These are phyloP conservation scores for Oscarella lobularis DNA, from an alignment of 37 sponge, comb jelly and placozoan genomes.

Conservation along the genomic window DNA sequence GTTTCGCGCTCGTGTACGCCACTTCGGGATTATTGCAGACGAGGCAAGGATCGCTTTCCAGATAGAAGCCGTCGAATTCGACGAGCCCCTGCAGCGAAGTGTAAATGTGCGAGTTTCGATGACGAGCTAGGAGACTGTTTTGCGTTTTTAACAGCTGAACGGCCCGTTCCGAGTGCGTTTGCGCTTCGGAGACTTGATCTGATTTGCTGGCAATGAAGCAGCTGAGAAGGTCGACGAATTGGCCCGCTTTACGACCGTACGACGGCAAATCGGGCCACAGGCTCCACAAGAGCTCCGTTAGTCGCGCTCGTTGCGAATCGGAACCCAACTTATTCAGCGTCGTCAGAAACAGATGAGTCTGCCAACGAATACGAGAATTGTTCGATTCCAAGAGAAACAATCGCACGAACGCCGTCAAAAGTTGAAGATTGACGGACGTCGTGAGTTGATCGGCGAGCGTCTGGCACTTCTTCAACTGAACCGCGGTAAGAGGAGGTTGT, in stretches of 20 bases:
- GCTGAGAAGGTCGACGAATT: slow-evolving; percentile 87
- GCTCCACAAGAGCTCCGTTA: slow-evolving; percentile 55
- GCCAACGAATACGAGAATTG: slow-evolving; percentile 53
- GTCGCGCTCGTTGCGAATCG: slow-evolving; percentile 13
- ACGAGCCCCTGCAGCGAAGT: slow-evolving; percentile 49
- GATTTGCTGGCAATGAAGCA: slow-evolving; percentile 32
- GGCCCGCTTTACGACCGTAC: slow-evolving; percentile 66
- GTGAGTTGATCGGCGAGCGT: slow-evolving; percentile 31
- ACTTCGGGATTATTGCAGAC: slow-evolving; percentile 90
- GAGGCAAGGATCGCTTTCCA: slow-evolving; percentile 89
- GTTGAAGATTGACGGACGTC: slow-evolving; percentile 13
- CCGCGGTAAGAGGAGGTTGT: neutral
- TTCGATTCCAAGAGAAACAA: slow-evolving; percentile 63
- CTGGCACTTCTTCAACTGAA: slow-evolving; percentile 8
- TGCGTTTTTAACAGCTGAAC: slow-evolving; percentile 45
- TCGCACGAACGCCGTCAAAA: slow-evolving; percentile 23
- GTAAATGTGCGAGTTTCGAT: slow-evolving; percentile 80
- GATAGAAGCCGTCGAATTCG: slow-evolving; percentile 85
- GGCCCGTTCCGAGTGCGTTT: slow-evolving; percentile 24
- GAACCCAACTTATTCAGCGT: neutral
- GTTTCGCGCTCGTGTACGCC: slow-evolving; percentile 45
- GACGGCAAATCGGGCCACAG: slow-evolving; percentile 57
- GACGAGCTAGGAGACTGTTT: slow-evolving; percentile 42
- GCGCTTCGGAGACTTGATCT: slow-evolving; percentile 3
- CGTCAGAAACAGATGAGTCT: slow-evolving; percentile 37